Evolutionary conservation across 2,113 vertebrate species (phyloP).

Genomic region (Haplochromis vanheusdeni): DNA sequence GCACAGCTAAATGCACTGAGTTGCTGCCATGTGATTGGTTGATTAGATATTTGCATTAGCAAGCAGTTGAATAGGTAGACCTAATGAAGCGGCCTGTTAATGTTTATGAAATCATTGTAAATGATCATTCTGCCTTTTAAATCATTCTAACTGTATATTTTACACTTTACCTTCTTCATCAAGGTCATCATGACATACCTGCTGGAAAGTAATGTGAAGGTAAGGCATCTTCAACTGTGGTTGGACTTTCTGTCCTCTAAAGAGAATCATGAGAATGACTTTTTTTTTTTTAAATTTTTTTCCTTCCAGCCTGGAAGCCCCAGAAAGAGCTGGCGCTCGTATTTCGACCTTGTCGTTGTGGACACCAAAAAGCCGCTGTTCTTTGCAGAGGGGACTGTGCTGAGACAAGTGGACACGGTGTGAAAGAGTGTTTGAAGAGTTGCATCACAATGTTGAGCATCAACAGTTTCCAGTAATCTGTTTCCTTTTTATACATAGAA

Average conservation of each 20-base stretch:
- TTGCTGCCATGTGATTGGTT: background rate
- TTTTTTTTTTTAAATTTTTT: background rate
- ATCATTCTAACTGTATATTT: background rate
- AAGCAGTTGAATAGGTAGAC: background rate
- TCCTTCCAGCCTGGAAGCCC: slow-evolving; percentile 33
- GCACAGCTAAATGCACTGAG: background rate
- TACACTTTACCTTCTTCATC: background rate
- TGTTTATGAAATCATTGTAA: background rate
- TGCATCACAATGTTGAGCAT: background rate
- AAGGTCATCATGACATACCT: slow-evolving; percentile 82
- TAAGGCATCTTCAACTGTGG: slow-evolving; percentile 20
- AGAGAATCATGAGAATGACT: background rate
- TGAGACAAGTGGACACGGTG: slow-evolving; percentile 82
- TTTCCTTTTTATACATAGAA: slow-evolving; percentile 59
- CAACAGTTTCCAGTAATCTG: background rate
- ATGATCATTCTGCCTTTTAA: background rate
- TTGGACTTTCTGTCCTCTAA: background rate
- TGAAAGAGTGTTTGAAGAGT: background rate
- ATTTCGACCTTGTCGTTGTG: slow-evolving; percentile 80
- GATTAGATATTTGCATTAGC: background rate
- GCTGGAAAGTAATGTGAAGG: slow-evolving; percentile 66
- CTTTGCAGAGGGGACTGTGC: slow-evolving; percentile 77
- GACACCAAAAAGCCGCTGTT: slow-evolving; percentile 81
- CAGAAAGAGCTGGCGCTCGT: slow-evolving; percentile 68
- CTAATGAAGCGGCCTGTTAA: background rate